Evolutionary conservation across 2,797 vertebrate genomes (phyloP).

Genomic region (Amphiprion clarkii): DNA sequence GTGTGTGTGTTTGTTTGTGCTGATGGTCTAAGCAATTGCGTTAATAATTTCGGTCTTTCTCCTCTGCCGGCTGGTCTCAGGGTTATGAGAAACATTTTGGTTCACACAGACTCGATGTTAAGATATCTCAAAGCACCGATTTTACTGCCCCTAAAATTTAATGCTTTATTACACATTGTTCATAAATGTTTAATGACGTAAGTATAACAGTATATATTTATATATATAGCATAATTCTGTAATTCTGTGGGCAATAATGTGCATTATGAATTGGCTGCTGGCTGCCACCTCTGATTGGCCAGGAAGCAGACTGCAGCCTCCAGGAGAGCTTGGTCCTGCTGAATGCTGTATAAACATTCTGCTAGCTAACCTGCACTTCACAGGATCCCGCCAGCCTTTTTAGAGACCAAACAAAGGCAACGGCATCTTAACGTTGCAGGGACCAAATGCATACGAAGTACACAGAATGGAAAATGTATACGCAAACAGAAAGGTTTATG

Average conservation of each 20-base stretch:
- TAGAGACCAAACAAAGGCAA: slow-evolving; percentile 44
- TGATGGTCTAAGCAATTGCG: not conserved
- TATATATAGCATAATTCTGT: not conserved
- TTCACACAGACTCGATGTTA: not conserved
- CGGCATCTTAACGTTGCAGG: slow-evolving; percentile 21
- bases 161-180: not conserved
- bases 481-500: not conserved
- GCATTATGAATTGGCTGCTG: slow-evolving; percentile 34
- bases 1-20: too few relatives aligned
- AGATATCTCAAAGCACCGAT: not conserved
- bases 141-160: not conserved
- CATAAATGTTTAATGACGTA: slow-evolving; percentile 11
- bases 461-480: not conserved
- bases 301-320: slow-evolving; percentile 35
- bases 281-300: slow-evolving; percentile 50
- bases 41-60: not conserved
- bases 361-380: slow-evolving; percentile 61
- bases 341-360: slow-evolving; percentile 63
- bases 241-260: slow-evolving; percentile 4
- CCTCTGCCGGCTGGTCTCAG: too few relatives aligned
- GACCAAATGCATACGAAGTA: slow-evolving; percentile 18
- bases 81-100: too few relatives aligned
- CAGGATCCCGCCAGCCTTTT: slow-evolving; percentile 42
- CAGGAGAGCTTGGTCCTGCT: slow-evolving; percentile 56
- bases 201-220: not conserved